Conservation (phyloP, 2,797 vertebrate species). For the Galago senegalensis region DNA sequence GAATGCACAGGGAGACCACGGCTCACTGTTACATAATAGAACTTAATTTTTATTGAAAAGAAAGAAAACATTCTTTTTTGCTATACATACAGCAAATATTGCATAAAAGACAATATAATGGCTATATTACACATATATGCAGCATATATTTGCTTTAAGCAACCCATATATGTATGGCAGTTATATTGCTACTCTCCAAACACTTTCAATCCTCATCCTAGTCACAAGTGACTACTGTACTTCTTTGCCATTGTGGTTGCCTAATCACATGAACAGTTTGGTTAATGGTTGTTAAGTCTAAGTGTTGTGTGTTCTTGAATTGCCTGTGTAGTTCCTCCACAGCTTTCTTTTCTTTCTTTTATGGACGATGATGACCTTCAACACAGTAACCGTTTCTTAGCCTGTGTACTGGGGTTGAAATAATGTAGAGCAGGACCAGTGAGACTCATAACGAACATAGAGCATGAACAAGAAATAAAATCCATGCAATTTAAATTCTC, state of each 20-base stretch:
- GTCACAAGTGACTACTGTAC: background rate
- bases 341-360: background rate
- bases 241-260: background rate
- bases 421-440: background rate
- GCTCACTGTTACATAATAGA: background rate
- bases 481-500: background rate
- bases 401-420: background rate
- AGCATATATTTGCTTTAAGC: background rate
- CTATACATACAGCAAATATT: background rate
- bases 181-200: background rate
- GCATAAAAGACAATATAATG: background rate
- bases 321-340: background rate
- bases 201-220: background rate
- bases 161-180: background rate
- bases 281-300: background rate
- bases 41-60: background rate
- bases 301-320: background rate
- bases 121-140: background rate
- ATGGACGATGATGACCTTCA: background rate
- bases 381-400: background rate
- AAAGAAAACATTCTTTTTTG: background rate
- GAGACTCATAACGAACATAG: background rate
- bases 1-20: no score
- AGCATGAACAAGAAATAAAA: constrained; percentile 43
- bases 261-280: background rate